Evolutionary conservation across 1,140 invertebrate species (phyloP), one percentile per base, ranked within the genome.

Genomic region (Fopius arisanus): DNA sequence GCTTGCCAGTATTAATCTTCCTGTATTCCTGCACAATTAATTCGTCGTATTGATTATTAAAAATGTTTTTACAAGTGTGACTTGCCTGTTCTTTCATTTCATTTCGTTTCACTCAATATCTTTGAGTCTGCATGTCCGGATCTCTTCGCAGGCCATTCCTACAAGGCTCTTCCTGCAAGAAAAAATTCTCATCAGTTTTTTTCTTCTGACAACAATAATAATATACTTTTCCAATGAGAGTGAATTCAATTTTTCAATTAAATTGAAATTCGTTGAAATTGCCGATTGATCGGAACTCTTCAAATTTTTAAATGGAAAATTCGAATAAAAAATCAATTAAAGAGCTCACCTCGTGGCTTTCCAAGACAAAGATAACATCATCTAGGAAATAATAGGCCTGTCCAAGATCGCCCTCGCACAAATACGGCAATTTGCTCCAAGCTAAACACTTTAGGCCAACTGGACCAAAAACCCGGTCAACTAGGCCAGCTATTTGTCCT

Each of bases 381-480:
- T 95, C 91, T 7, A 98, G 89, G 90, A 95, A 95, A 87, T 97
- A 98, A 85, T 94, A 98, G 0, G 95, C 93, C 82, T 97, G 94
- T 21, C 93, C 90, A n/a, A 98, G 88, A 85, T 98, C 96, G 0
- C 97, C 97, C 87, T 98, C 96, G 87, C 96, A 98, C 9, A 98
- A 87, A 87, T 98, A 98, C 2, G 97, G 96, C 19, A 97, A 88
- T 81, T 94, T 90, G 9, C 94, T 91, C 94, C 96, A 98, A 3
- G 89, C 87, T 0, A 92, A 85, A 6, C 98, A 88, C 73, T 91
- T 88, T 81, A 96, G 94, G 0, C 94, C 94, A 66, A 90, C 83
- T 0, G 94, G 93, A 41, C 87, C 86, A 67, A 94, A 91, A 67
- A 96, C 93, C 78, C 94, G 88, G 59, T 88, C 82, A 23, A 95